These are phyloP conservation scores for Rhagoletis zephyria DNA, from an alignment of 1,140 invertebrate species.

Conservation along the genomic window DNA sequence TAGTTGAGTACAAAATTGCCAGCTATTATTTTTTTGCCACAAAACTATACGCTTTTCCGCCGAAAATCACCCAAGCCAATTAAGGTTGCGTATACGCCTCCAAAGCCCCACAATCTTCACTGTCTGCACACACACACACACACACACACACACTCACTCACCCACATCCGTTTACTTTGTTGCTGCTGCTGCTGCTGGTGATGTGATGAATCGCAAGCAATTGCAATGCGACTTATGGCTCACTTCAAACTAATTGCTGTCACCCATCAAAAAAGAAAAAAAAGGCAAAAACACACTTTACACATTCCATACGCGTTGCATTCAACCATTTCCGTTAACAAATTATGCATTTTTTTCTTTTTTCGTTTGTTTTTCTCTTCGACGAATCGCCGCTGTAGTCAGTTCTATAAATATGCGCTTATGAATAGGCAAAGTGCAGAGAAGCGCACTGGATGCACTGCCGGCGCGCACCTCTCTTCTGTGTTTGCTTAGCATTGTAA, in stretches of 20 bases:
- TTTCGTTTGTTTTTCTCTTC: not conserved
- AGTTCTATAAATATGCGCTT: conserved; percentile 29
- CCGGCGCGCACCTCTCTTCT: not conserved
- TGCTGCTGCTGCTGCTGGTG: not conserved
- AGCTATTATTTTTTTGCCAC: too few relatives aligned
- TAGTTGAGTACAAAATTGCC: too few relatives aligned
- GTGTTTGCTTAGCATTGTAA: not conserved
- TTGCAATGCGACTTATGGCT: not conserved
- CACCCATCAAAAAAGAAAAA: not conserved
- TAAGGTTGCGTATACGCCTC: conserved; percentile 11
- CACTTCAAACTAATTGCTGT: not conserved
- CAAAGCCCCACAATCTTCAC: not conserved
- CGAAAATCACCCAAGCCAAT: too few relatives aligned
- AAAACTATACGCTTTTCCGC: too few relatives aligned
- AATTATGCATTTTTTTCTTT: not conserved
- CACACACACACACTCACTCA: too few relatives aligned
- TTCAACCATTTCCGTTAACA: conserved; percentile 29
- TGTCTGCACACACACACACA: too few relatives aligned
- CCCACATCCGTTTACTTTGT: not conserved
- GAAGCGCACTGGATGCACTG: not conserved
- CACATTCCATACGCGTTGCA: conserved; percentile 7
- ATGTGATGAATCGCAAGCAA: not conserved
- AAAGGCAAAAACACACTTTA: not conserved
- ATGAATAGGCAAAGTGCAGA: not conserved
- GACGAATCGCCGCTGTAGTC: not conserved